Evolutionary conservation across 2,113 vertebrate species (phyloP).

Genomic region (Zosterops borbonicus): DNA sequence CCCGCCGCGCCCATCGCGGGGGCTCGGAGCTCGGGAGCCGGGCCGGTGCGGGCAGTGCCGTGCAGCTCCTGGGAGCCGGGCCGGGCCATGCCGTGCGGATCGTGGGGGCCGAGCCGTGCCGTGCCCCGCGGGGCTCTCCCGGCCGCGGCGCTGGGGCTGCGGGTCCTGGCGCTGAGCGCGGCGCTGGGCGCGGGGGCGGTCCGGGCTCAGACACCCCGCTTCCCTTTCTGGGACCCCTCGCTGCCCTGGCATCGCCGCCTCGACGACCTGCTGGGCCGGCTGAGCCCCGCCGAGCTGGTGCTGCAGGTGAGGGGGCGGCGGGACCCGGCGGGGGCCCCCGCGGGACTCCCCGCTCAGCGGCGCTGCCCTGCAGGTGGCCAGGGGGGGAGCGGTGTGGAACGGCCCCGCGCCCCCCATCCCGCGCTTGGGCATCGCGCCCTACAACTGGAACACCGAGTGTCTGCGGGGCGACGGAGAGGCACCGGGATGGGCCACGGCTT

Average conservation of each 20-base stretch:
- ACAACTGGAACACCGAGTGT: conserved; percentile 71
- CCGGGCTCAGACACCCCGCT: neutral
- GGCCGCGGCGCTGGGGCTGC: neutral
- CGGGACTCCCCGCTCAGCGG: neutral
- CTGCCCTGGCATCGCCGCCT: conserved; percentile 56
- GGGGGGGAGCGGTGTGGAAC: conserved; percentile 53
- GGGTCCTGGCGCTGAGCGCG: neutral
- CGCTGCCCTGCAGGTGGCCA: conserved; percentile 50
- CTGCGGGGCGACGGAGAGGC: conserved; percentile 62
- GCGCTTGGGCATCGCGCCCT: conserved; percentile 59
- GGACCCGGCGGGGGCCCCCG: neutral
- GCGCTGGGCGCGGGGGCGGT: neutral
- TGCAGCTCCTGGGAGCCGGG: too few relatives aligned
- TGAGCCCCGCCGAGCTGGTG: conserved; percentile 61
- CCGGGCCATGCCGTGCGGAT: neutral
- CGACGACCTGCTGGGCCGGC: conserved; percentile 43
- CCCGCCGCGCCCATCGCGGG: too few relatives aligned
- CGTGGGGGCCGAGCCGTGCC: neutral
- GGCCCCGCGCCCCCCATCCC: conserved; percentile 65
- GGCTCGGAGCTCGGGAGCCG: too few relatives aligned
- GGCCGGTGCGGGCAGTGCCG: too few relatives aligned
- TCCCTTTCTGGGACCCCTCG: conserved; percentile 55
- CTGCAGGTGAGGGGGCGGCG: conserved; percentile 52
- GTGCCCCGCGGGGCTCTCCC: neutral
- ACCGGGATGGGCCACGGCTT: conserved; percentile 55